phyloP scores from a whole-genome alignment of 2,888 invertebrate genomes.

The Oscheius onirici region DNA sequence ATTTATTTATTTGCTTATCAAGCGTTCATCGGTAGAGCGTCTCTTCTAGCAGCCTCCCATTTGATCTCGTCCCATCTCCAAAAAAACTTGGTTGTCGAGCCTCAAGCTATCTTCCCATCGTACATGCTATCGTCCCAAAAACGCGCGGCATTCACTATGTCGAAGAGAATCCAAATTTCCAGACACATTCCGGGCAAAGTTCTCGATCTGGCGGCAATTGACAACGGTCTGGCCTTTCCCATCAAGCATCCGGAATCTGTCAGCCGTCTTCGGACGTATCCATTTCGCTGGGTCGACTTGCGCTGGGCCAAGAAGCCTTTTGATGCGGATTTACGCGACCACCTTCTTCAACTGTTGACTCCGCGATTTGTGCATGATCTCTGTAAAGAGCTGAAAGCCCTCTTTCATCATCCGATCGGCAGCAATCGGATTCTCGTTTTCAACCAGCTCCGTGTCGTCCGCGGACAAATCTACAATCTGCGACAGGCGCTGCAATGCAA shows the following conservation, averaged over 20 bases:
- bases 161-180: slow-evolving; percentile 18
- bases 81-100: too few relatives aligned
- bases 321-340: slow-evolving; percentile 45
- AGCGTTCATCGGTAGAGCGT: too few relatives aligned
- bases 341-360: slow-evolving; percentile 55
- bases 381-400: slow-evolving; percentile 72
- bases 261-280: slow-evolving; percentile 60
- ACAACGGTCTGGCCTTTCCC: slow-evolving; percentile 98
- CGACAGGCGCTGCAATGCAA: slow-evolving; percentile 48
- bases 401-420: slow-evolving; percentile 77
- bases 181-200: slow-evolving; percentile 62
- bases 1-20: too few relatives aligned
- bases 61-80: too few relatives aligned
- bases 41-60: too few relatives aligned
- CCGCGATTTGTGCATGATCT: slow-evolving; percentile 58
- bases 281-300: slow-evolving; percentile 64
- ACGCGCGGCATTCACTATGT: too few relatives aligned
- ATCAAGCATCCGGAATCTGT: slow-evolving; percentile 92
- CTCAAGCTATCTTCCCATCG: too few relatives aligned
- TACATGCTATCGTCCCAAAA: too few relatives aligned
- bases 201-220: slow-evolving; percentile 91
- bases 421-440: slow-evolving; percentile 53
- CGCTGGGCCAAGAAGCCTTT: slow-evolving; percentile 60
- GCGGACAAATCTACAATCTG: slow-evolving; percentile 66
- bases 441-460: slow-evolving; percentile 61